A percentile compares a stretch with the other conserved stretches of the same genome.
Evolutionary conservation across 1,140 invertebrate species (phyloP).

Genomic region (Euschistus heros): DNA sequence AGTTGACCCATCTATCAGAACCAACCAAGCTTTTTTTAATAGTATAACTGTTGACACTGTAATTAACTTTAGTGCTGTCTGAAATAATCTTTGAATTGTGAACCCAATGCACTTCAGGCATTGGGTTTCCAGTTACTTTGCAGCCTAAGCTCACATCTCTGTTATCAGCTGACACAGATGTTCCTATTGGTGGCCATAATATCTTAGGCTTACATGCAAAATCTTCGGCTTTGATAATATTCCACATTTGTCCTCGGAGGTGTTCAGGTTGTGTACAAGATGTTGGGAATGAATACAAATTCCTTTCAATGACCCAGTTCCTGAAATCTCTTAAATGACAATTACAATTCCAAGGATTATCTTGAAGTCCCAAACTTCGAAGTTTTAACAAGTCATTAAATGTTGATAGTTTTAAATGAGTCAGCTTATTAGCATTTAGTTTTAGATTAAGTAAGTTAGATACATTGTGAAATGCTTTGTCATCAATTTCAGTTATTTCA

Average conservation of each 20-base stretch:
- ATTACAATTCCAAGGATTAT: constrained; percentile 82
- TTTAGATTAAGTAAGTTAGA: constrained; percentile 52
- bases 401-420: constrained; percentile 42
- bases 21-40: constrained; percentile 31
- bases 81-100: constrained; percentile 50
- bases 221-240: constrained; percentile 52
- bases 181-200: constrained; percentile 37
- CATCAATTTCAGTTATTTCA: constrained; percentile 51
- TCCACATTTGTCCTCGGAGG: constrained; percentile 57
- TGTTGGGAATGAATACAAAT: constrained; percentile 60
- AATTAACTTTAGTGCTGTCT: constrained; percentile 40
- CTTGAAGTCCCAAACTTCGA: constrained; percentile 59
- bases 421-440: constrained; percentile 59
- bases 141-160: constrained; percentile 63
- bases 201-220: constrained; percentile 78
- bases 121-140: constrained; percentile 61
- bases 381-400: constrained; percentile 50
- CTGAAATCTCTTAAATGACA: constrained; percentile 68
- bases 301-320: constrained; percentile 57
- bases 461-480: constrained; percentile 58
- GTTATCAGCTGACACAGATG: constrained; percentile 44
- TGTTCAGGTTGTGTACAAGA: constrained; percentile 54
- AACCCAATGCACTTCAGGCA: constrained; percentile 64
- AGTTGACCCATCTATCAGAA: constrained; percentile 52
- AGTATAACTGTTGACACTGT: constrained; percentile 30